Base-by-base conservation (phyloP, 2,113 vertebrate genomes). In the Sebastes fasciatus region DNA sequence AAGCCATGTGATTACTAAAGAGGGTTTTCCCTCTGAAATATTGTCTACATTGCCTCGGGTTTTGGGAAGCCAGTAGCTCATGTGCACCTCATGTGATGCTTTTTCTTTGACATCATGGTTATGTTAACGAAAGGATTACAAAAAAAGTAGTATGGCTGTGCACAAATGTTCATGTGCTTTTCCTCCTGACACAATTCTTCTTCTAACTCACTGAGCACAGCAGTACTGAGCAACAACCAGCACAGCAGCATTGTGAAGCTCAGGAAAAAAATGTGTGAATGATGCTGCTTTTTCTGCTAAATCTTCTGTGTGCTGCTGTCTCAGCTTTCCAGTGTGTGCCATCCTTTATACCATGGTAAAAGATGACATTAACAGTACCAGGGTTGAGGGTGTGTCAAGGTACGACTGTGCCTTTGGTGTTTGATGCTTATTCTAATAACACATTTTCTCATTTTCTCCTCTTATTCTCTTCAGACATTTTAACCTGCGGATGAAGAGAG, bases 401-500 rank as follows among this genome's bases (percentile, higher is more conserved):
- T 64, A 17, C 13, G 42, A 51, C 5, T 71, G 60, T 73, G 55
- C 72, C 23, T 54, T 19, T 48, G 4, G 17, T 21, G n/a, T 69
- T 74, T 42, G 21, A 45, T 49, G 16, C 6, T 74, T 49, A 43
- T 74, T 52, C 26, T 78, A 61, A 75, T 43, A 19, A 65, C 1
- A 26, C 3, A 46, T 77, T 65, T 77, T 72, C 17, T 79, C 3
- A 46, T 77, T 65, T 77, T 72, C 17, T 79, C 12, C 7, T 75
- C 0, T 81, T 82, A 86, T 87, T 90, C 68, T 91, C 90, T 85
- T 55, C 52, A 99, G 98, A 88, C 93, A 98, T 85, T 99, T 99
- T 94, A 98, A 98, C 88, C 91, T 99, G 88, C 95, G 96, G 82
- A 97, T 99, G 97, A 99, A 95, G 93, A 97, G 96, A 90, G 98